Conservation (phyloP, 2,113 vertebrate genomes). For the Lepidothrix coronata region DNA sequence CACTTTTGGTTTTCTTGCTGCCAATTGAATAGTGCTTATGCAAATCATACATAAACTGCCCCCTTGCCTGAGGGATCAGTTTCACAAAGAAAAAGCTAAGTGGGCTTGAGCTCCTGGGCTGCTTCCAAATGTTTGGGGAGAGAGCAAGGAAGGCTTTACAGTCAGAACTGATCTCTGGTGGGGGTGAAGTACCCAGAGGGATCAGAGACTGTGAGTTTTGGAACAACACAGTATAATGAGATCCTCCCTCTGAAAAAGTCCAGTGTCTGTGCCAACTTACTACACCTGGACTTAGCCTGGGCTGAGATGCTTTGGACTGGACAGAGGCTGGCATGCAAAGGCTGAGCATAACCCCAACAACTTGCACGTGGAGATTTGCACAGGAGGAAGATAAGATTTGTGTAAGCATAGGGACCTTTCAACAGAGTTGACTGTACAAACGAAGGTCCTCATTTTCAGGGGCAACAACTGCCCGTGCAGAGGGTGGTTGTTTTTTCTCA, state of each 20-base stretch:
- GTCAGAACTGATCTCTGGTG: neutral
- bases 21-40: neutral
- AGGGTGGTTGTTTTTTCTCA: neutral
- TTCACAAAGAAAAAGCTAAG: neutral
- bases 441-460: neutral
- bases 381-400: neutral
- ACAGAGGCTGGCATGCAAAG: neutral
- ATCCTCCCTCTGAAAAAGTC: neutral
- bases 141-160: neutral
- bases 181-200: neutral
- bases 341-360: neutral
- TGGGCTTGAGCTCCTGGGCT: neutral
- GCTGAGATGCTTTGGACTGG: neutral
- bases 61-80: neutral
- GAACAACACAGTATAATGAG: neutral
- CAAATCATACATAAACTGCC: neutral
- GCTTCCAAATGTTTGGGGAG: neutral
- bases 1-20: neutral
- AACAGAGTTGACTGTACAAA: neutral
- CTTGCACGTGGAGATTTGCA: neutral
- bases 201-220: neutral
- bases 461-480: neutral
- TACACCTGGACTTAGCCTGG: neutral
- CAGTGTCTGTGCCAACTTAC: neutral
- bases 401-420: neutral